Base-by-base conservation (phyloP, 1,140 invertebrate genomes). In the Zaprionus ornatus region DNA sequence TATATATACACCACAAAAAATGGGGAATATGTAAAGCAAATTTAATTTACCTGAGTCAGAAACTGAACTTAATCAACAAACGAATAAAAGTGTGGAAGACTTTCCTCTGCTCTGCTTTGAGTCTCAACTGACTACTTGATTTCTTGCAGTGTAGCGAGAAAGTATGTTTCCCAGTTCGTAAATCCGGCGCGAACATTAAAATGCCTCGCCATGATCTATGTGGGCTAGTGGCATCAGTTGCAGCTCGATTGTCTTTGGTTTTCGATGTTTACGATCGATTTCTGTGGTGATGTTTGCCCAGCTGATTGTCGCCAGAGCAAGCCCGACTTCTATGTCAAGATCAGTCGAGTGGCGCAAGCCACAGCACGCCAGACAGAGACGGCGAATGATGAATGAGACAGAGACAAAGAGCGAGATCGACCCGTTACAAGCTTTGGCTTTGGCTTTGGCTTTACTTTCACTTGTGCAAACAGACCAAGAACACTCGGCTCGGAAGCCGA, bases 381-480 rank as follows among this genome's bases (percentile, higher is more conserved):
- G 37, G n/a, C 23, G 21, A 21, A 9, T 12, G 45, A 54, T 6
- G 10, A 21, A 3, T 48, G 17, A 52, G 17, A 52, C 5, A 67
- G 48, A 48, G 63, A 64, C 19, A 70, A 52, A 71, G 52, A 77
- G 67, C 67, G 61, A 68, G 48, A 63, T 67, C 74, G 66, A 77
- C 9, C 52, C 57, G 76, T 87, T 82, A 82, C 68, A 80, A 82
- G 83, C 77, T 42, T 42, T 42, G 40, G 40, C 40, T 42, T 17
- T 40, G 37, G 13, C 37, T 40, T 15, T n/a, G 37, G 37, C 37
- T 71, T 78, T 75, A 90, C 84, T 88, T 88, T 88, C 84, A 88
- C 84, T 88, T 88, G 84, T 88, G 75, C 81, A 88, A 88, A 88
- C 80, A 88, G 55, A 64, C 25, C 67, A 88, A 84, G 72, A 90